phyloP scores from a whole-genome alignment of 1,140 invertebrate genomes.

The Hylaeus volcanicus region DNA sequence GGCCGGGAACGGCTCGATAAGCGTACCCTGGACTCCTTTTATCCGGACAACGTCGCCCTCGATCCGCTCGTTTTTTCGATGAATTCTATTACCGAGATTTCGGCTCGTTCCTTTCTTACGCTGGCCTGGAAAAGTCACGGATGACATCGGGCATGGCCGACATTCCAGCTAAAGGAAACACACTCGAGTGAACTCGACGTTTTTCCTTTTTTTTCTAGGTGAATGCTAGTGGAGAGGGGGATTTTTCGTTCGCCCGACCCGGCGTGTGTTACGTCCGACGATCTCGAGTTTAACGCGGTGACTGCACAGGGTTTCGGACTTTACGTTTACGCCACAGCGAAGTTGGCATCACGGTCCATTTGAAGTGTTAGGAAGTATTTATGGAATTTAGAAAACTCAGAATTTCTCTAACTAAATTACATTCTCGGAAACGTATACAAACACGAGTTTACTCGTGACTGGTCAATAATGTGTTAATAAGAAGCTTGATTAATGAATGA shows the following conservation, averaged over 20 bases:
- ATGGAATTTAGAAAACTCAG: too few species aligned
- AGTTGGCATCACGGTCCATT: too few species aligned
- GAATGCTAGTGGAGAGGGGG: neutral
- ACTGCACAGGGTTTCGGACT: too few species aligned
- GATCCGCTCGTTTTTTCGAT: neutral
- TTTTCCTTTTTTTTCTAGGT: neutral
- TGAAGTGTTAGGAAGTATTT: too few species aligned
- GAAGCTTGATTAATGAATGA: too few species aligned
- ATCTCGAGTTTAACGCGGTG: neutral
- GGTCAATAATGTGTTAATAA: too few species aligned
- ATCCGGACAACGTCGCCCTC: constrained; percentile 4
- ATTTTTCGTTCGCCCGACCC: constrained; percentile 12
- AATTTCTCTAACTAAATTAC: too few species aligned
- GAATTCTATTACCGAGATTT: constrained; percentile 41
- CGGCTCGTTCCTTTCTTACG: constrained; percentile 41
- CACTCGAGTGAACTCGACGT: neutral
- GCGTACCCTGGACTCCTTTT: constrained; percentile 45
- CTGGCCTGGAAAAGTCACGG: constrained; percentile 54
- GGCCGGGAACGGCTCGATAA: constrained; percentile 56
- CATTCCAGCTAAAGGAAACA: constrained; percentile 41
- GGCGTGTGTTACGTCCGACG: neutral
- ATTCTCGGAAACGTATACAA: too few species aligned
- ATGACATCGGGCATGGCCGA: constrained; percentile 44
- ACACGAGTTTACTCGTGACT: too few species aligned
- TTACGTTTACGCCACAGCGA: too few species aligned